These are phyloP conservation scores for Gadopsis bispinosus DNA, from an alignment of 2,797 vertebrate species.

Conservation along the genomic window DNA sequence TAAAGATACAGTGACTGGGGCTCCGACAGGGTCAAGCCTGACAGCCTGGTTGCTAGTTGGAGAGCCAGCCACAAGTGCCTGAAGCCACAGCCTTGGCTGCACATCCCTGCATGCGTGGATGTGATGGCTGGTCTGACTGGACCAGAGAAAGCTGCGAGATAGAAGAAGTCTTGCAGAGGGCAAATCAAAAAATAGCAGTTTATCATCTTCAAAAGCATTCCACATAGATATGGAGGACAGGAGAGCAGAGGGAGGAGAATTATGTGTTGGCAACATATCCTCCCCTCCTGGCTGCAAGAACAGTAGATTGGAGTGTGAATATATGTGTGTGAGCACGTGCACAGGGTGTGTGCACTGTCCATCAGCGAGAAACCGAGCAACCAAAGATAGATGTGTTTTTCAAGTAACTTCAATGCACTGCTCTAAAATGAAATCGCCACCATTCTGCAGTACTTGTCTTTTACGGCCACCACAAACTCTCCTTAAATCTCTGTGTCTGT, in stretches of 20 bases:
- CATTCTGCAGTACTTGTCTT: slow-evolving; percentile 24
- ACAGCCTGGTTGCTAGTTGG: slow-evolving; percentile 29
- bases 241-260: slow-evolving; percentile 38
- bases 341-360: slow-evolving; percentile 5
- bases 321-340: slow-evolving; percentile 9
- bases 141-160: slow-evolving; percentile 43
- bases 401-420: slow-evolving; percentile 18
- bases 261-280: slow-evolving; percentile 54
- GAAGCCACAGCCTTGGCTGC: slow-evolving; percentile 43
- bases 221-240: slow-evolving; percentile 44
- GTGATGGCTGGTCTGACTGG: slow-evolving; percentile 45
- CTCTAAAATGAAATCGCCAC: slow-evolving; percentile 36
- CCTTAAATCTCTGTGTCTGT: slow-evolving; percentile 37
- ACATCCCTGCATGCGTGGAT: slow-evolving; percentile 23
- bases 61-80: slow-evolving; percentile 42
- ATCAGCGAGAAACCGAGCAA: slow-evolving; percentile 24
- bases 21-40: slow-evolving; percentile 53
- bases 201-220: slow-evolving; percentile 65
- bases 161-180: slow-evolving; percentile 38
- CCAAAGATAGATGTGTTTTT: slow-evolving; percentile 40
- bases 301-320: slow-evolving; percentile 39
- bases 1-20: slow-evolving; percentile 41
- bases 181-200: slow-evolving; percentile 54
- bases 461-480: not conserved
- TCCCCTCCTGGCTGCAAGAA: slow-evolving; percentile 54